A percentile compares a stretch with the other conserved stretches of the same genome.
phyloP scores from a whole-genome alignment of 1,140 invertebrate genomes.

The Linepithema humile region DNA sequence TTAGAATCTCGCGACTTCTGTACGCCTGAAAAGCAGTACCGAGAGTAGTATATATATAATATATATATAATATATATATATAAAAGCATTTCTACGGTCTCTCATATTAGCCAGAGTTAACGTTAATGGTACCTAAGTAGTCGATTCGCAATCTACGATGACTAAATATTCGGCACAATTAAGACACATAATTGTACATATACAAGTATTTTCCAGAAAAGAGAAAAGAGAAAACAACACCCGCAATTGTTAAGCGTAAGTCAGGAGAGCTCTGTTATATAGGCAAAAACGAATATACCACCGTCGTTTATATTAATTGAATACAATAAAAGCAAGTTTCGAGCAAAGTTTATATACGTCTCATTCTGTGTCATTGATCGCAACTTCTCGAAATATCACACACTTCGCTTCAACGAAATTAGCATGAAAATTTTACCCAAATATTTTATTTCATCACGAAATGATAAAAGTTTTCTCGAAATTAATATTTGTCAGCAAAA shows the following conservation, averaged over 20 bases:
- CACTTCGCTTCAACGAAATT: not conserved
- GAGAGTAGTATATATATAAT: not conserved
- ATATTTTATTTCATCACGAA: not conserved
- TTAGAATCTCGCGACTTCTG: conserved; percentile 41
- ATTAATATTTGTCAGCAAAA: not conserved
- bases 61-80: conserved; percentile 31
- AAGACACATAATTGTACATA: conserved; percentile 65
- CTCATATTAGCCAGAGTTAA: conserved; percentile 31
- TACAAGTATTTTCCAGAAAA: conserved; percentile 62
- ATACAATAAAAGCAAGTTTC: conserved; percentile 70
- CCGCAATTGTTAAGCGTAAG: conserved; percentile 68
- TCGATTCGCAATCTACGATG: conserved; percentile 47
- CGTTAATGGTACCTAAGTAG: conserved; percentile 45
- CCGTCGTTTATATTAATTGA: conserved; percentile 73
- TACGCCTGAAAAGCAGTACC: conserved; percentile 22
- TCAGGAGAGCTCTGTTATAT: conserved; percentile 64
- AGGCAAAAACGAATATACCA: conserved; percentile 63
- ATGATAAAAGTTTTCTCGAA: not conserved
- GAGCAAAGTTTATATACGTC: conserved; percentile 54
- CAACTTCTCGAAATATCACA: not conserved
- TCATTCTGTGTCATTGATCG: not conserved
- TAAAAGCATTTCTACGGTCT: conserved; percentile 41
- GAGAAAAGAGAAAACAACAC: not conserved
- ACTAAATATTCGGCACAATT: conserved; percentile 63
- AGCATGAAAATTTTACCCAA: not conserved